These are phyloP conservation scores for Philaethria dido DNA, from an alignment of 2,888 invertebrate species.

Conservation along the genomic window DNA sequence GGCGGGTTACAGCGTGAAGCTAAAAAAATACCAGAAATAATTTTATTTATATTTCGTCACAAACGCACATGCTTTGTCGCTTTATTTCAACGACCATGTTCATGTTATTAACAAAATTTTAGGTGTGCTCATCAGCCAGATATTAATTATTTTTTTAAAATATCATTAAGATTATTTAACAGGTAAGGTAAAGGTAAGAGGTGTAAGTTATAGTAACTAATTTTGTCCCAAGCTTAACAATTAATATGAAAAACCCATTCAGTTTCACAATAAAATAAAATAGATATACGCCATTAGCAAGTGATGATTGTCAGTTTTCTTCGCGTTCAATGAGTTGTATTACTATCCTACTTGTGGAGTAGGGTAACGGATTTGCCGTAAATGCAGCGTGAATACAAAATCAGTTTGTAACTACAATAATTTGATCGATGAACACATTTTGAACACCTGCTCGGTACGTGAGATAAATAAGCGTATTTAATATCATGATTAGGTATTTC, in stretches of 20 bases:
- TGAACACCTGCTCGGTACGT: conserved; percentile 19
- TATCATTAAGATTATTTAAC: no score
- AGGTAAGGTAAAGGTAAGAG: no score
- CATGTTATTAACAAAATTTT: no score
- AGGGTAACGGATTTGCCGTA: conserved; percentile 64
- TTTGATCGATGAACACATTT: conserved; percentile 17
- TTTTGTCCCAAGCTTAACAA: not conserved
- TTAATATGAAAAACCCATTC: not conserved
- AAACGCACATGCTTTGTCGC: no score
- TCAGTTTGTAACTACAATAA: conserved; percentile 35
- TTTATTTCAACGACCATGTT: no score
- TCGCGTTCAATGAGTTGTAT: conserved; percentile 57
- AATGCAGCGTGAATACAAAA: conserved; percentile 62
- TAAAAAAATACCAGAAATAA: no score
- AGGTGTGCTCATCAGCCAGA: no score
- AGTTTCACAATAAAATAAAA: conserved; percentile 4
- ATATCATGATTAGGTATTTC: not conserved
- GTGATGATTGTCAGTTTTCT: conserved; percentile 49
- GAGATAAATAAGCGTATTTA: conserved; percentile 6
- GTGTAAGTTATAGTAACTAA: no score
- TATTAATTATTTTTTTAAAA: no score
- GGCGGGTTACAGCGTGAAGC: no score
- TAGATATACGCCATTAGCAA: conserved; percentile 1
- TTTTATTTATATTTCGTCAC: no score
- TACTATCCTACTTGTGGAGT: conserved; percentile 66